Evolutionary conservation across 30 jellyfish, hydroid and myxozoan species (phyloP).

Genomic region (Cassiopea andromeda): DNA sequence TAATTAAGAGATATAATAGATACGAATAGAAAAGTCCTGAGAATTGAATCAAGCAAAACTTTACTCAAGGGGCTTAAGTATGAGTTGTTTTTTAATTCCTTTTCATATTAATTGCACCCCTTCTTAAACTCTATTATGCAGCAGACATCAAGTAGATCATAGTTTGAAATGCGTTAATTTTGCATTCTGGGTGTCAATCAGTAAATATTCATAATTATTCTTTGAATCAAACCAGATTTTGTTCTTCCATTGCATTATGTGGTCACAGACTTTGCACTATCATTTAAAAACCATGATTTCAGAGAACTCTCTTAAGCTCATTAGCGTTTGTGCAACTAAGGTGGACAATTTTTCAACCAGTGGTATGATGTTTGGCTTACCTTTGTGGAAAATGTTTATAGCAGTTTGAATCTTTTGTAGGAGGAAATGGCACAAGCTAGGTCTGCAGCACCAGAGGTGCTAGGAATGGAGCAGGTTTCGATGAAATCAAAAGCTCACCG

Average conservation of each 20-base stretch:
- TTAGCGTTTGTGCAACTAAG: neutral
- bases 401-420: neutral
- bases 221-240: slow-evolving; percentile 1
- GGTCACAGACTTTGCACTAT: neutral
- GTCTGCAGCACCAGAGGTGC: neutral
- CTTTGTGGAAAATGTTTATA: neutral
- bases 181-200: neutral
- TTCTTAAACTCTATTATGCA: neutral
- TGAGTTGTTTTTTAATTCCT: no score
- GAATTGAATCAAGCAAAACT: no score
- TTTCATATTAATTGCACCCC: neutral
- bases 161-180: neutral
- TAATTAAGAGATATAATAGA: no score
- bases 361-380: neutral
- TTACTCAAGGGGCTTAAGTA: no score
- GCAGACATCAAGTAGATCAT: neutral
- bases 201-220: neutral
- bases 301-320: neutral
- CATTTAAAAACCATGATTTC: neutral
- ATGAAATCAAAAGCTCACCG: neutral
- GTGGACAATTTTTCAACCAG: neutral
- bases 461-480: neutral
- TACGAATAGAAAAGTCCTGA: no score
- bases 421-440: slow-evolving; percentile 1
- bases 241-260: slow-evolving; percentile 3